Conservation (phyloP, 2,797 vertebrate species). For the Babyrousa celebensis region DNA sequence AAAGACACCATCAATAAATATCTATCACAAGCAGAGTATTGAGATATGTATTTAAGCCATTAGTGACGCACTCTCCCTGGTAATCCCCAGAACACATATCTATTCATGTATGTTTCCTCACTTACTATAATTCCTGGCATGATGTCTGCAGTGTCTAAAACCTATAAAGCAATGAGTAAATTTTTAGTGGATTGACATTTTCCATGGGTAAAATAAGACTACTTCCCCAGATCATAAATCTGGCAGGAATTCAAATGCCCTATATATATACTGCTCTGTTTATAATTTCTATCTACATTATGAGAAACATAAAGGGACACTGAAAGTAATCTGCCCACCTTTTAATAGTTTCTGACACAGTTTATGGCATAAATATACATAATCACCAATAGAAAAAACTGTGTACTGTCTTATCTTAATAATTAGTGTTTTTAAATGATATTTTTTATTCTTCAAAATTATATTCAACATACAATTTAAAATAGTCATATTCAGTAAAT, state of each 20-base stretch:
- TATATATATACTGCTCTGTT: not conserved
- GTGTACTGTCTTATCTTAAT: not conserved
- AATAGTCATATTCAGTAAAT: not conserved
- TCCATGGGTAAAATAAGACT: no score
- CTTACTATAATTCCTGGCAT: no score
- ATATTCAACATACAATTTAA: not conserved
- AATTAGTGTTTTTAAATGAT: not conserved
- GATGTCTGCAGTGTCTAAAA: not conserved
- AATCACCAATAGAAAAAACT: not conserved
- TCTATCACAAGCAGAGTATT: no score
- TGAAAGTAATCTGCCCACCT: not conserved
- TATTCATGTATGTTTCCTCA: not conserved
- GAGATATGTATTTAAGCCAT: not conserved
- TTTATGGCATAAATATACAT: not conserved
- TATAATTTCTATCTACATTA: not conserved
- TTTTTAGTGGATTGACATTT: not conserved
- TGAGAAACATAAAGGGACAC: not conserved
- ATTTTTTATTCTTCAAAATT: not conserved
- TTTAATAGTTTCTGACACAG: not conserved
- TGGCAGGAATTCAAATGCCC: no score
- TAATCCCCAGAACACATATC: not conserved
- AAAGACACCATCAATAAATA: no score
- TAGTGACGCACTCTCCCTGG: not conserved
- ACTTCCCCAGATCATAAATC: not conserved
- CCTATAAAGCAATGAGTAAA: not conserved